phyloP scores from a whole-genome alignment of 2,888 invertebrate species.

The Drosophila bunnanda region DNA sequence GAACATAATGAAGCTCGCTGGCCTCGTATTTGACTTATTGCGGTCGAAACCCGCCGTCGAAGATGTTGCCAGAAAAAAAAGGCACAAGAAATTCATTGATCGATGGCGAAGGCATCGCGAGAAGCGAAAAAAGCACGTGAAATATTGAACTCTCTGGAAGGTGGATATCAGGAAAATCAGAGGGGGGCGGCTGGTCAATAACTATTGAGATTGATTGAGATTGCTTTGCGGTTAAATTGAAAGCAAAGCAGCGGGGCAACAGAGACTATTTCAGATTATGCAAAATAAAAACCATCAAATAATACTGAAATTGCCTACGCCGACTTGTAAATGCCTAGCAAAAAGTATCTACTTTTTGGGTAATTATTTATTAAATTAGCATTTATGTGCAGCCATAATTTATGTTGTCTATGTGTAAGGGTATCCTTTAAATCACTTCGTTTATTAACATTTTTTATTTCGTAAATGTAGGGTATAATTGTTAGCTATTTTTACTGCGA shows the following conservation, averaged over 20 bases:
- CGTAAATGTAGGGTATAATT: neutral
- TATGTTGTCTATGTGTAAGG: too few species aligned
- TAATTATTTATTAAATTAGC: too few species aligned
- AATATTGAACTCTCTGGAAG: slow-evolving; percentile 64
- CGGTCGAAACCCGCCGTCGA: slow-evolving; percentile 62
- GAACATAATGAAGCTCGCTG: slow-evolving; percentile 72
- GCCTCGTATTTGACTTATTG: slow-evolving; percentile 78
- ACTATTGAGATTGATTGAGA: slow-evolving; percentile 64
- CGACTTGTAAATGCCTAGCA: neutral
- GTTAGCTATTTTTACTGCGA: neutral
- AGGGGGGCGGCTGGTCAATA: slow-evolving; percentile 48
- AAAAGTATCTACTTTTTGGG: too few species aligned
- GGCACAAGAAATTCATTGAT: slow-evolving; percentile 62
- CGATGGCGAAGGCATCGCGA: slow-evolving; percentile 50
- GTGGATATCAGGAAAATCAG: slow-evolving; percentile 13
- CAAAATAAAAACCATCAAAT: slow-evolving; percentile 25
- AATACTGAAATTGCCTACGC: neutral
- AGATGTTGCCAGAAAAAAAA: slow-evolving; percentile 25
- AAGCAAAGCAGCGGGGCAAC: slow-evolving; percentile 45
- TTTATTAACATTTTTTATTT: too few species aligned
- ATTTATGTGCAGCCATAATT: too few species aligned
- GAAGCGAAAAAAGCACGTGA: slow-evolving; percentile 66
- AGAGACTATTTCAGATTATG: slow-evolving; percentile 23
- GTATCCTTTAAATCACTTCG: too few species aligned
- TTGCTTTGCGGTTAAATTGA: slow-evolving; percentile 66